Evolutionary conservation across 2,888 invertebrate genomes (phyloP).

Genomic region (Amaurobius ferox): DNA sequence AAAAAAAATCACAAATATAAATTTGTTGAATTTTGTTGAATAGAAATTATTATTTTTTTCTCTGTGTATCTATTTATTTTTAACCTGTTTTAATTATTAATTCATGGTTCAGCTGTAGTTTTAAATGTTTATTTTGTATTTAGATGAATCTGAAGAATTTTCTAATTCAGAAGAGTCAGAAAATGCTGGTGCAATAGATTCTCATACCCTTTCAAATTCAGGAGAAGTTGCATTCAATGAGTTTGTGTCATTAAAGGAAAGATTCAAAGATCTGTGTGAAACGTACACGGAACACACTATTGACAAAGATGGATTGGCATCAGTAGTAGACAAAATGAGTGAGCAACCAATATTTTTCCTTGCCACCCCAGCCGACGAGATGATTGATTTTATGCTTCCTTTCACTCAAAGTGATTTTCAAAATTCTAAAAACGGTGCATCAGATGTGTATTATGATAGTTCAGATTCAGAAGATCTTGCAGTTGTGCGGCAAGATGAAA

Average conservation of each 20-base stretch:
- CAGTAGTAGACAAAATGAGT: slow-evolving; percentile 77
- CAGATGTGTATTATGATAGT: slow-evolving; percentile 52
- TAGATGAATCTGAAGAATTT: background rate
- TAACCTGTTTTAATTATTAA: too few relatives aligned
- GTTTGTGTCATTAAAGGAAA: slow-evolving; percentile 76
- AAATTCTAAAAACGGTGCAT: slow-evolving; percentile 61
- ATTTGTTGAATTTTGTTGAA: too few relatives aligned
- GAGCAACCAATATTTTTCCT: slow-evolving; percentile 82
- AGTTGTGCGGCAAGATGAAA: slow-evolving; percentile 36
- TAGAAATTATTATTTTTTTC: too few relatives aligned
- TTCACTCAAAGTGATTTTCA: slow-evolving; percentile 55
- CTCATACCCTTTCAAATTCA: background rate
- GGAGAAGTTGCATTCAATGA: background rate
- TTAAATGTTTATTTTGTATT: background rate
- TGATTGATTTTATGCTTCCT: slow-evolving; percentile 75
- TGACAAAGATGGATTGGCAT: slow-evolving; percentile 79
- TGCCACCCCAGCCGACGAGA: slow-evolving; percentile 81
- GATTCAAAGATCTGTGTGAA: slow-evolving; percentile 80
- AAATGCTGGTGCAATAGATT: background rate
- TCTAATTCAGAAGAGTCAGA: background rate
- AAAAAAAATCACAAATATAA: too few relatives aligned
- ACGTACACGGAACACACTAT: slow-evolving; percentile 80
- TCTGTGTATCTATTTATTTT: too few relatives aligned
- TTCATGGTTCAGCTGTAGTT: too few relatives aligned
- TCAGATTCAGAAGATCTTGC: slow-evolving; percentile 71